Evolutionary conservation across 2,113 vertebrate genomes (phyloP).

Genomic region (Calypte anna): DNA sequence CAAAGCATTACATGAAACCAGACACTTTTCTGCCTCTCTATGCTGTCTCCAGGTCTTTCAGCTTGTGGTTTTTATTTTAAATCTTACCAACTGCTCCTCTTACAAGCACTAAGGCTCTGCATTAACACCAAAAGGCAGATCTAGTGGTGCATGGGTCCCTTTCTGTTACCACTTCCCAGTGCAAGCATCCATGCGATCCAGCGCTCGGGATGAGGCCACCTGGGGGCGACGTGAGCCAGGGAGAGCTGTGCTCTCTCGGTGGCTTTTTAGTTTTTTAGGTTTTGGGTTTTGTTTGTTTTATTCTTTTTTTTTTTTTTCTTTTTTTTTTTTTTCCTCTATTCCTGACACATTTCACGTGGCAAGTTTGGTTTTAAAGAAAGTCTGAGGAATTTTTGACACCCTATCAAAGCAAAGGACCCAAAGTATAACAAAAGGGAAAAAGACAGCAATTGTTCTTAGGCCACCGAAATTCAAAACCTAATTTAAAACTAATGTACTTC

Average conservation of each 20-base stretch:
- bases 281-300: no score
- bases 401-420: not conserved
- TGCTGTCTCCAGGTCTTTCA: not conserved
- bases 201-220: not conserved
- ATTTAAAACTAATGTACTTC: conserved; percentile 10
- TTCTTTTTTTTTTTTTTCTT: no score
- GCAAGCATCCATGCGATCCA: accelerated
- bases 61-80: not conserved
- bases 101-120: not conserved
- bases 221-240: conserved; percentile 63
- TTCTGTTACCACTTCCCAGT: not conserved
- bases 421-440: not conserved
- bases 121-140: not conserved
- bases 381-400: not conserved
- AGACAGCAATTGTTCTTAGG: not conserved
- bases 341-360: not conserved
- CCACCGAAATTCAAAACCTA: conserved; percentile 29
- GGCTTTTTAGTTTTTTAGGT: not conserved
- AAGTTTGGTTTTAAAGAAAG: not conserved
- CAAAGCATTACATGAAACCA: not conserved
- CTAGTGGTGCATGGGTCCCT: no score
- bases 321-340: no score
- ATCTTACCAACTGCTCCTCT: accelerated
- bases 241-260: not conserved
- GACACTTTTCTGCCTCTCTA: not conserved